phyloP scores from a whole-genome alignment of 2,797 vertebrate genomes.

The Xiphorhynchus erythropygius region DNA sequence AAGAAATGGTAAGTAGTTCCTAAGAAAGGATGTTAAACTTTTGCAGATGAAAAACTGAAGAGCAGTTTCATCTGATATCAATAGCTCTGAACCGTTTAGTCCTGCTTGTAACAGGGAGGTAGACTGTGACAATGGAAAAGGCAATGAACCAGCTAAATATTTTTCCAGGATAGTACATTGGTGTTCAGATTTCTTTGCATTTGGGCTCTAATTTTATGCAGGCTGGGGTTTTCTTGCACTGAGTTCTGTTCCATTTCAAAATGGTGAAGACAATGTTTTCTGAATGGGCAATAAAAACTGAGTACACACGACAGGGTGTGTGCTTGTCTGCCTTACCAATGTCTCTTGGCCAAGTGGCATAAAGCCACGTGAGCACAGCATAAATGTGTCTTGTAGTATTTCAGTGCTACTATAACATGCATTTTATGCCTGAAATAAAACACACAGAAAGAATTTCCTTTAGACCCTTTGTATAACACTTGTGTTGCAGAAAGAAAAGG shows the following conservation, averaged over 20 bases:
- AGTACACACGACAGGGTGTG: slow-evolving; percentile 57
- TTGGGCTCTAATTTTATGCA: neutral
- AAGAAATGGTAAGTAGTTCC: neutral
- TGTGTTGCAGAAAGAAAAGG: neutral
- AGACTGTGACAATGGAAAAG: neutral
- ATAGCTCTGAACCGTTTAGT: neutral
- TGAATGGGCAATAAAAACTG: slow-evolving; percentile 36
- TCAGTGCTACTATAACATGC: neutral
- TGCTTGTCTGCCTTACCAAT: slow-evolving; percentile 23
- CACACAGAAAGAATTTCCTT: neutral
- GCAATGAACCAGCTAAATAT: neutral
- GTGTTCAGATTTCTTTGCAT: neutral
- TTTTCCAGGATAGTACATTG: neutral
- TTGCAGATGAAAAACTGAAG: neutral
- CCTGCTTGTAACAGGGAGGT: neutral
- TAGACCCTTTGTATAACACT: neutral
- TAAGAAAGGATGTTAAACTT: neutral
- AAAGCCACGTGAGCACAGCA: slow-evolving; percentile 29
- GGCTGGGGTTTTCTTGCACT: neutral
- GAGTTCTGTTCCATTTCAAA: neutral
- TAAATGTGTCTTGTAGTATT: slow-evolving; percentile 32
- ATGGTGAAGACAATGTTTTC: neutral
- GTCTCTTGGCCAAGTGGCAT: slow-evolving; percentile 44
- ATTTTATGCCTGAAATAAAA: slow-evolving; percentile 43
- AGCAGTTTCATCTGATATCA: fast-evolving